Evolutionary conservation across 2,888 invertebrate genomes (phyloP), one percentile per base, ranked within the genome.

Genomic region (Altica lythri): DNA sequence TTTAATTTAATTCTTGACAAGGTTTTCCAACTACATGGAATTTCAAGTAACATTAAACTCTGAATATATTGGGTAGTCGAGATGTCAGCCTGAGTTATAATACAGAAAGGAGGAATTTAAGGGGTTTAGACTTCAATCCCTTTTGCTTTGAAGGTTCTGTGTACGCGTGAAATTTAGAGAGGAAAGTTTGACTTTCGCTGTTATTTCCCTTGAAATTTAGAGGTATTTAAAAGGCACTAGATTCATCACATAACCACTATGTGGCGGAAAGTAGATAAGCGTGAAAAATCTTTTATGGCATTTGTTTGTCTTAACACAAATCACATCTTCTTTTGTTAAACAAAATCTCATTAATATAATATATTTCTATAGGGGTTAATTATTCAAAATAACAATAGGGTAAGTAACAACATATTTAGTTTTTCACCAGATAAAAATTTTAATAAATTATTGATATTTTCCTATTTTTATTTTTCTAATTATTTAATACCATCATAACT

Each of bases 1-100:
- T 59, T 59, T 57, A 61, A 61, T 57, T 61, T 61, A 57, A 61
- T 61, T 61, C 61, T 61, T 59, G 56, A 61, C 61, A 58, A 61
- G 56, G 46, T 54, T 55, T 53, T 50, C 52, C 55, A 60, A 57
- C 55, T 55, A 53, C 49, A 35, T 46, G 52, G 57, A 54, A 60
- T 54, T 55, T 55, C 53, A 55, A 55, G 57, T 55, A 57, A 57
- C 59, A 60, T 57, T 57, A 57, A 57, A 54, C 58, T 57, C 53
- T 40, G 53, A 59, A 59, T 59, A 55, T 59, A 59, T 59, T 56
- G 50, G 48, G 48, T 35, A 42, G 44, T 44, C 48, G 45, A 30
- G 56, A 51, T 51, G 52, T 53, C 44, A 53, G 48, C 32, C 34
- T 40, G 48, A 48, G 43, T 40, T 47, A 40, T 47, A 47, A 32